These are phyloP conservation scores for Agrypnia vestita DNA, from an alignment of 1,140 invertebrate genomes.

Conservation along the genomic window DNA sequence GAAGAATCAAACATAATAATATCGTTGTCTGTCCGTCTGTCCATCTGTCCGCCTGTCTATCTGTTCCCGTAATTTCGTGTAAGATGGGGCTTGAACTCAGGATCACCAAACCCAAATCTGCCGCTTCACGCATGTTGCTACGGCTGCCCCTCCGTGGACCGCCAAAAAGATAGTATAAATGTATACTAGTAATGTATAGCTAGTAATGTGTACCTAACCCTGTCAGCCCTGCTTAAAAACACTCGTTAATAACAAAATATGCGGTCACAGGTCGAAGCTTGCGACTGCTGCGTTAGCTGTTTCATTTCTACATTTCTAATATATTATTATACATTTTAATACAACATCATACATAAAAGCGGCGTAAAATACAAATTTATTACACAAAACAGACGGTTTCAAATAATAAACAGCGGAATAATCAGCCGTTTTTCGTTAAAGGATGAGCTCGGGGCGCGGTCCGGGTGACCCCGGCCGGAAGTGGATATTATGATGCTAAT, in stretches of 20 bases:
- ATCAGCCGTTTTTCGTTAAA: constrained; percentile 13
- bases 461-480: constrained; percentile 50
- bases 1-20: too few relatives aligned
- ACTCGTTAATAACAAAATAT: constrained; percentile 21
- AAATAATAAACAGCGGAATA: constrained; percentile 50
- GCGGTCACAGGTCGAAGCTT: constrained; percentile 11
- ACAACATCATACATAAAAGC: constrained; percentile 44
- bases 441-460: constrained; percentile 38
- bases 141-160: too few relatives aligned
- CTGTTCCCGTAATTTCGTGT: too few relatives aligned
- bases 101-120: too few relatives aligned
- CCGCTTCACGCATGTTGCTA: too few relatives aligned
- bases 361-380: constrained; percentile 51
- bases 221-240: too few relatives aligned
- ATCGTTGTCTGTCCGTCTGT: too few relatives aligned
- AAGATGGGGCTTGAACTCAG: too few relatives aligned
- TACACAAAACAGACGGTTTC: constrained; percentile 51
- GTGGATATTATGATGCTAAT: constrained; percentile 59
- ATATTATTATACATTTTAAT: constrained; percentile 35
- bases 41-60: too few relatives aligned
- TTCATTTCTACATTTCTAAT: constrained; percentile 14
- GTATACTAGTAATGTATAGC: too few relatives aligned
- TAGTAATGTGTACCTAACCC: too few relatives aligned
- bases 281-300: constrained; percentile 5
- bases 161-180: too few relatives aligned